Evolutionary conservation across 2,888 invertebrate genomes (phyloP), one percentile per base, ranked within the genome.

Genomic region (Drosophila merina): DNA sequence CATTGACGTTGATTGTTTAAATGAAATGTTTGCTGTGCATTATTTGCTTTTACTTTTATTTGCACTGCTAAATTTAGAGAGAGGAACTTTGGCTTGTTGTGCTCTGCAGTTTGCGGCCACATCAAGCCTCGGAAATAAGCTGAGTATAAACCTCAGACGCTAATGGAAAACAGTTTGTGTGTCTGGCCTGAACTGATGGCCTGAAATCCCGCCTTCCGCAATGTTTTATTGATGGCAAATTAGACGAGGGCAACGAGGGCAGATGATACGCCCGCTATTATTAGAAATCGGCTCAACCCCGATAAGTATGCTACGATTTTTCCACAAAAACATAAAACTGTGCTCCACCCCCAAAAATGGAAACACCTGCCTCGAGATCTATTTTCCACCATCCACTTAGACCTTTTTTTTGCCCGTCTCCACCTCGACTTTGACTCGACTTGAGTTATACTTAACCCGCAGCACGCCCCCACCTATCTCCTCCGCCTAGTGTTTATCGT

Each of bases 1-100:
- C 88, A 89, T 89, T 89, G 87, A 85, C 88, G 85, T 82, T 87
- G 88, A 86, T 84, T 89, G 84, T 80, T 82, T 87, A 76, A 88
- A 83, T 83, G 88, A 88, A 85, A 88, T 86, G 84, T 86, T 88
- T 88, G 86, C 88, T 40, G 72, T 79, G 88, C 84, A 83, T 79
- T 84, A 82, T 88, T 87, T 79, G 81, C 75, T 72, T 83, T 77
- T 74, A 69, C 67, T 79, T 79, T 76, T 84, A 83, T 86, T 82
- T 87, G 72, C 71, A 55, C 71, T 67, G 70, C 72, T 68, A 79
- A 74, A 73, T 44, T 71, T 55, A 55, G 45, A 51, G 45, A 51
- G 56, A 54, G 70, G 66, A 49, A 8, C 20, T 42, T 10, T 31
- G 47, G 47, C n/a, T 3, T 14, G 9, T 10, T n/a, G 30, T 57